Percentiles rank a stretch among this genome's conserved stretches.
These are phyloP conservation scores for Labeo catla DNA, from an alignment of 2,113 vertebrate species.

Conservation along the genomic window DNA sequence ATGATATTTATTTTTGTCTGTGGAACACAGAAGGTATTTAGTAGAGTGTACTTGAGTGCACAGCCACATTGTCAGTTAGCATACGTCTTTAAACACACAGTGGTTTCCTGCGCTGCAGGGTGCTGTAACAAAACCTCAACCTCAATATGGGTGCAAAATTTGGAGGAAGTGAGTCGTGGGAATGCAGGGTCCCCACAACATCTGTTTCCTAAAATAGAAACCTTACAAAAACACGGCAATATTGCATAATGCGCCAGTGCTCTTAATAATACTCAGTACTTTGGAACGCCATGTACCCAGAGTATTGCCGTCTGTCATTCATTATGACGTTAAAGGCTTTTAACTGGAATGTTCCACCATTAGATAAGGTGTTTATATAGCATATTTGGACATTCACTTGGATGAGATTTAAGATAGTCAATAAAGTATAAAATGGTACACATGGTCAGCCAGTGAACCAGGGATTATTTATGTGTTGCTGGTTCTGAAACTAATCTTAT, in stretches of 20 bases:
- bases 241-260: slow-evolving; percentile 35
- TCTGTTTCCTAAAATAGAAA: slow-evolving; percentile 49
- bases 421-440: neutral
- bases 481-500: neutral
- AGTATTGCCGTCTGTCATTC: slow-evolving; percentile 25
- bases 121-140: neutral
- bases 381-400: neutral
- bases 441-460: neutral
- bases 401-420: neutral
- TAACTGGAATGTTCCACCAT: slow-evolving; percentile 21
- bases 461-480: neutral
- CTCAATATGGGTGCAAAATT: slow-evolving; percentile 15
- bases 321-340: neutral
- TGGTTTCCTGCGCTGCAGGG: neutral
- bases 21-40: neutral
- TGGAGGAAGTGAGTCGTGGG: slow-evolving; percentile 30
- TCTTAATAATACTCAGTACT: slow-evolving; percentile 39
- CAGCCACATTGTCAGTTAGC: neutral
- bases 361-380: slow-evolving; percentile 42
- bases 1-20: neutral
- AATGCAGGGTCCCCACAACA: slow-evolving; percentile 30
- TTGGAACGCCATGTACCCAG: slow-evolving; percentile 12
- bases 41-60: neutral
- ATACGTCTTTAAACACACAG: no score
- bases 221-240: slow-evolving; percentile 31